Percentiles rank a stretch among this genome's conserved stretches.
phyloP scores from a whole-genome alignment of 2,888 invertebrate genomes.

The Timandra comae region DNA sequence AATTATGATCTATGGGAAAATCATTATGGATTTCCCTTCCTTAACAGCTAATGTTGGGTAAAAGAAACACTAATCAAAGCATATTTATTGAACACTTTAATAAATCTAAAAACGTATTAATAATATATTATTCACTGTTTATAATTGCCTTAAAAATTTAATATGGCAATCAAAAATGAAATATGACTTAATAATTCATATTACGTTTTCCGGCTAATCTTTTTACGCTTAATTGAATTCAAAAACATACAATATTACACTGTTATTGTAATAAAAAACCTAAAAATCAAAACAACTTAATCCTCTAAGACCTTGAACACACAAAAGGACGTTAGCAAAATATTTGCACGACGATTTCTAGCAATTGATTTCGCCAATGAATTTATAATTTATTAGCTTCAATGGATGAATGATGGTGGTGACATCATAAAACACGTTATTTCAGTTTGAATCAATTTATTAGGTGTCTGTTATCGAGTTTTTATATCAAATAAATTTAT shows the following conservation, averaged over 20 bases:
- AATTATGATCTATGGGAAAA: no score
- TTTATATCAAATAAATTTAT: not conserved
- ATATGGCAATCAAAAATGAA: not conserved
- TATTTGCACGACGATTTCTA: constrained; percentile 8
- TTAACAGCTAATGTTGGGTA: no score
- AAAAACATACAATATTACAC: not conserved
- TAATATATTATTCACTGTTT: no score
- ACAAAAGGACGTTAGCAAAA: constrained; percentile 1
- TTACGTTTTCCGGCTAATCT: not conserved
- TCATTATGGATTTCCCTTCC: no score
- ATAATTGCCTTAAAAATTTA: no score
- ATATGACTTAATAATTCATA: not conserved
- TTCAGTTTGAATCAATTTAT: not conserved
- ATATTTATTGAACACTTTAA: no score
- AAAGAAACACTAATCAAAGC: no score
- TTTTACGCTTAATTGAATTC: no score
- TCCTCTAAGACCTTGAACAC: constrained; percentile 6
- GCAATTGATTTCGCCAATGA: constrained; percentile 9
- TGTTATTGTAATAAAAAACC: not conserved
- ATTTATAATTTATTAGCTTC: constrained; percentile 9
- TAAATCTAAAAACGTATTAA: no score
- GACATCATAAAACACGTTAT: constrained; percentile 15
- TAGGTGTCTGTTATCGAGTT: not conserved
- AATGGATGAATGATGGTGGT: constrained; percentile 8
- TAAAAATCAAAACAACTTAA: not conserved